Evolutionary conservation across 2,888 invertebrate genomes (phyloP).

Genomic region (Scaptomyza parva): DNA sequence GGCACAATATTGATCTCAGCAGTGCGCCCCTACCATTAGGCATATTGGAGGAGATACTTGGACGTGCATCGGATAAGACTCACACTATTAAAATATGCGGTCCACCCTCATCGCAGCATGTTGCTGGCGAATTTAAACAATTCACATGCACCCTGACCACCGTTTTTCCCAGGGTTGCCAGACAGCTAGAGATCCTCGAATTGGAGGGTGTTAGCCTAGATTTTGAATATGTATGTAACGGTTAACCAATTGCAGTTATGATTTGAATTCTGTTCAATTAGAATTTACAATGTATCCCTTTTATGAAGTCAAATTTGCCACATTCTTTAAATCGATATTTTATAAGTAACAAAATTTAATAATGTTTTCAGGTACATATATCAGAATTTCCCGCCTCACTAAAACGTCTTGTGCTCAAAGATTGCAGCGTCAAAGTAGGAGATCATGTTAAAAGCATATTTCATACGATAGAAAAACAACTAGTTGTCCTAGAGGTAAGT

Average conservation of each 20-base stretch:
- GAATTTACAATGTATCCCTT: not conserved
- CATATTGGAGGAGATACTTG: conserved; percentile 78
- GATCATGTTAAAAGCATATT: conserved; percentile 81
- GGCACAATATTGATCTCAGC: conserved; percentile 82
- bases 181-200: conserved; percentile 75
- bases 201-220: conserved; percentile 83
- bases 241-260: not conserved
- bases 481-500: conserved; percentile 78
- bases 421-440: conserved; percentile 79
- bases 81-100: conserved; percentile 82
- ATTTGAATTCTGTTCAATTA: not conserved
- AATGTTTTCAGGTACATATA: conserved; percentile 87
- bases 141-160: conserved; percentile 77
- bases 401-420: conserved; percentile 86
- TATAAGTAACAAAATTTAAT: not conserved
- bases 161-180: conserved; percentile 74
- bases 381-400: conserved; percentile 88
- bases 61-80: conserved; percentile 79
- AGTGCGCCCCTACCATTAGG: conserved; percentile 73
- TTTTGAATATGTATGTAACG: conserved; percentile 76
- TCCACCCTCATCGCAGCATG: conserved; percentile 73
- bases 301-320: too few species aligned
- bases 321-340: not conserved
- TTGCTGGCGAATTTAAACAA: conserved; percentile 73
- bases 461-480: conserved; percentile 81